phyloP scores from a whole-genome alignment of 2,113 vertebrate species.

The Daboia siamensis region DNA sequence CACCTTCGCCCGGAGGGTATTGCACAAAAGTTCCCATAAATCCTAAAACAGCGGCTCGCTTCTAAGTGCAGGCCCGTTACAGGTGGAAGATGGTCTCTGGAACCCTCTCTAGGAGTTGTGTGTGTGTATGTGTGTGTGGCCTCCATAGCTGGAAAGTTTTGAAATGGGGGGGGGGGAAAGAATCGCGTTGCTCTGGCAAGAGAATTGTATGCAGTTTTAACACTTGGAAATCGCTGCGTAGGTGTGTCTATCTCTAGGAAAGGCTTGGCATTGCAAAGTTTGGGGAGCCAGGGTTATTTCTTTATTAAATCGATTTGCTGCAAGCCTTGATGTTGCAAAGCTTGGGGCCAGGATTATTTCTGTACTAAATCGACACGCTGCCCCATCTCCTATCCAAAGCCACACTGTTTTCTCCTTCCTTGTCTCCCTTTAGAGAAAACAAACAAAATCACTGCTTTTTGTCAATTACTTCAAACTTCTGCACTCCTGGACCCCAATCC shows the following conservation, averaged over 20 bases:
- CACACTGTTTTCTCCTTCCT: too few species aligned
- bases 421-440: too few species aligned
- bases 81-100: neutral
- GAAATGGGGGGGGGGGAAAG: neutral
- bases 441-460: rapidly evolving
- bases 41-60: neutral
- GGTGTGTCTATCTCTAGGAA: neutral
- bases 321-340: neutral
- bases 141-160: neutral
- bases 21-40: too few species aligned
- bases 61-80: neutral
- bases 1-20: too few species aligned
- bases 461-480: rapidly evolving
- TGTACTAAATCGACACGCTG: neutral
- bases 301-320: too few species aligned
- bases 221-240: neutral
- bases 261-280: neutral
- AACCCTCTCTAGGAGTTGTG: neutral
- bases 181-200: neutral
- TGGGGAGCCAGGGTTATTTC: neutral
- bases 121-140: too few species aligned
- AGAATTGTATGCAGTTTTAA: neutral
- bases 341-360: neutral
- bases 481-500: neutral
- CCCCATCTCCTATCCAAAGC: neutral